These are phyloP conservation scores for Ectemnius lituratus DNA, from an alignment of 2,888 invertebrate genomes.

Conservation along the genomic window DNA sequence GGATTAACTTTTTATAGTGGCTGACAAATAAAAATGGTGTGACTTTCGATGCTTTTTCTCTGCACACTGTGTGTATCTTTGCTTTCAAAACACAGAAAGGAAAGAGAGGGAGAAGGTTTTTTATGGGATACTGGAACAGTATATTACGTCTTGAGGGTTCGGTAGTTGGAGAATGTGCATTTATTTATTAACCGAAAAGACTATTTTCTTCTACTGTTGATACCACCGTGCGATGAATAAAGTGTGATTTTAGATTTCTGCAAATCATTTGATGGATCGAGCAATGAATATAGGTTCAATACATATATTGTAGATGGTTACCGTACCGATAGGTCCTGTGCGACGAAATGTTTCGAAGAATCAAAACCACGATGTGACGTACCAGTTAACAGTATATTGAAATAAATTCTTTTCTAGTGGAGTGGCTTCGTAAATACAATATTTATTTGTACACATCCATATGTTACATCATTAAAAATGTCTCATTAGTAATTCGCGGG, in stretches of 20 bases:
- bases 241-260: background rate
- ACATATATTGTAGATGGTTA: background rate
- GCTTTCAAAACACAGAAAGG: too few species aligned
- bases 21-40: too few species aligned
- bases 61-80: too few species aligned
- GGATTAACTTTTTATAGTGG: conserved; percentile 17
- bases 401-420: background rate
- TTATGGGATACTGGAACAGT: too few species aligned
- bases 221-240: background rate
- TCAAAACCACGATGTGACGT: too few species aligned
- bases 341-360: background rate
- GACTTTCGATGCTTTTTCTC: too few species aligned
- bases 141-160: background rate
- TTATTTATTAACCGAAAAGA: conserved; percentile 30
- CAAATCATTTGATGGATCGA: background rate
- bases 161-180: conserved; percentile 7
- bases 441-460: conserved; percentile 66
- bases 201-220: conserved; percentile 8
- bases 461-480: conserved; percentile 68
- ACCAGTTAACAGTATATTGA: background rate
- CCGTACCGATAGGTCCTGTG: background rate
- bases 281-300: background rate
- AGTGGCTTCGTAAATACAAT: conserved; percentile 39
- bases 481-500: conserved; percentile 61
- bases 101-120: too few species aligned